phyloP scores from a whole-genome alignment of 2,888 invertebrate species.

The Oxycera nigricornis region DNA sequence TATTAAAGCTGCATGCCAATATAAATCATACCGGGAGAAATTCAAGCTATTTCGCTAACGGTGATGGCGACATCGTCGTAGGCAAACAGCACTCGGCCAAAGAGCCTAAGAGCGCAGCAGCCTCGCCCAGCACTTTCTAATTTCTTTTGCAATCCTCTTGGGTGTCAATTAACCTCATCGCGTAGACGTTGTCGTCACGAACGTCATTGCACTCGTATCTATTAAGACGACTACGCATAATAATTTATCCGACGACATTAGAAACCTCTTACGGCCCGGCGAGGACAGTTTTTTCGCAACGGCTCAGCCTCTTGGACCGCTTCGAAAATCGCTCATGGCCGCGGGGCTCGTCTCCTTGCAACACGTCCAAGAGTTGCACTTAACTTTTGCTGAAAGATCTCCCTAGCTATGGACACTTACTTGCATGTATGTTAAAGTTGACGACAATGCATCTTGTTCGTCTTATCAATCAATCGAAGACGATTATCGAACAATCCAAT shows the following conservation, averaged over 20 bases:
- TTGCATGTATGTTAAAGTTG: slow-evolving; percentile 2
- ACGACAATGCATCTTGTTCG: slow-evolving; percentile 12
- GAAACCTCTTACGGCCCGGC: slow-evolving; percentile 26
- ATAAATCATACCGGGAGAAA: neutral
- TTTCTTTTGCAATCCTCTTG: slow-evolving; percentile 34
- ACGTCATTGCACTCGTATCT: neutral
- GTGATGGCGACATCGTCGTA: neutral
- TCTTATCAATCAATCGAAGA: slow-evolving; percentile 44
- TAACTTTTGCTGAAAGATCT: neutral
- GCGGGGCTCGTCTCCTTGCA: neutral
- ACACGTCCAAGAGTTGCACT: neutral
- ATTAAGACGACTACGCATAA: slow-evolving; percentile 36
- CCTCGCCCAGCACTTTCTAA: slow-evolving; percentile 38
- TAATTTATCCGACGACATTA: slow-evolving; percentile 31
- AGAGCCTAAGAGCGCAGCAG: neutral
- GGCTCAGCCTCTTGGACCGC: neutral
- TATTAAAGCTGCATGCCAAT: neutral
- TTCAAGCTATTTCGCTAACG: neutral
- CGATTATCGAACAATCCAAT: slow-evolving; percentile 46
- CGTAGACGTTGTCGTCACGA: neutral
- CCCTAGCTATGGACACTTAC: neutral
- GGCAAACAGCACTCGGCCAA: neutral
- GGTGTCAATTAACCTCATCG: slow-evolving; percentile 36
- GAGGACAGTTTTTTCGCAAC: slow-evolving; percentile 3
- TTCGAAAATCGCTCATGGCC: slow-evolving; percentile 4